These are phyloP conservation scores for Ormia ochracea DNA, from an alignment of 2,888 invertebrate species.

Conservation along the genomic window DNA sequence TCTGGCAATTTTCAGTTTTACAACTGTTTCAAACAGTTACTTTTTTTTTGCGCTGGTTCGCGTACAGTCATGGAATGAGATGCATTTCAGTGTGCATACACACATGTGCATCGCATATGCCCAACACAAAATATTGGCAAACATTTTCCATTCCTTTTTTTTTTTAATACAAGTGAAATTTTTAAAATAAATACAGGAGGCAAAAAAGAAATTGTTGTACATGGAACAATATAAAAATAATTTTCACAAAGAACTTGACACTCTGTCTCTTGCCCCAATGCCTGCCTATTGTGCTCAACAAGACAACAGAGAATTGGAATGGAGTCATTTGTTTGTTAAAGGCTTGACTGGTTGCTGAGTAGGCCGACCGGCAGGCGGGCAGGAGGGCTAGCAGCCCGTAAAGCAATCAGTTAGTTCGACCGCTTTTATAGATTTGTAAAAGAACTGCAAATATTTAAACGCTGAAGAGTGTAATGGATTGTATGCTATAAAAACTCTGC, in stretches of 20 bases:
- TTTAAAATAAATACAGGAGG: constrained; percentile 39
- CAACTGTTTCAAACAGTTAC: constrained; percentile 59
- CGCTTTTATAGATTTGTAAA: constrained; percentile 30
- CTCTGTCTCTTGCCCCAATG: constrained; percentile 34
- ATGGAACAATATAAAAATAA: constrained; percentile 60
- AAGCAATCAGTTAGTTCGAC: constrained; percentile 6
- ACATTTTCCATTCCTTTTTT: constrained; percentile 14
- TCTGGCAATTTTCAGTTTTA: constrained; percentile 60
- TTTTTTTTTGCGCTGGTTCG: constrained; percentile 6
- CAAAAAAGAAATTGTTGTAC: constrained; percentile 13
- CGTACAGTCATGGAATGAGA: neutral
- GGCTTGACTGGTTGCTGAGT: constrained; percentile 14
- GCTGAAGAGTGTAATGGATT: constrained; percentile 21
- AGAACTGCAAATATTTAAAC: constrained; percentile 42
- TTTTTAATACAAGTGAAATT: constrained; percentile 9
- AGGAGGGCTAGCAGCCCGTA: neutral
- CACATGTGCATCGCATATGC: neutral
- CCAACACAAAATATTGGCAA: constrained; percentile 57
- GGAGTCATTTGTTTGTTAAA: constrained; percentile 52
- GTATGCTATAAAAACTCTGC: neutral
- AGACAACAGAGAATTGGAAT: constrained; percentile 31
- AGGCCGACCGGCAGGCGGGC: neutral
- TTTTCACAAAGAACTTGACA: constrained; percentile 59
- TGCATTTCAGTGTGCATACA: neutral
- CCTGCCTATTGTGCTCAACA: neutral